phyloP scores from a whole-genome alignment of 1,140 invertebrate genomes.

The Holotrichia oblita region DNA sequence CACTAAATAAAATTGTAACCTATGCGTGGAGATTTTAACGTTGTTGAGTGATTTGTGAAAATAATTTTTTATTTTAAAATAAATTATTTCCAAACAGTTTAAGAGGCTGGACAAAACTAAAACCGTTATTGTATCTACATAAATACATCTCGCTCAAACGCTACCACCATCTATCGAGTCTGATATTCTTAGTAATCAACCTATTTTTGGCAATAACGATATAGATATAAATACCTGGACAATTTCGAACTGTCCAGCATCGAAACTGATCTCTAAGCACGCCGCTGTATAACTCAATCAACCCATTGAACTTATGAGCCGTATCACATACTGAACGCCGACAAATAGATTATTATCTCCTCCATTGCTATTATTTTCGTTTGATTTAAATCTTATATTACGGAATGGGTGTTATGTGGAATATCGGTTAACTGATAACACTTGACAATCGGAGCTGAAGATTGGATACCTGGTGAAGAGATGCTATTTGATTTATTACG shows the following conservation, averaged over 20 bases:
- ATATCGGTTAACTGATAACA: conserved; percentile 49
- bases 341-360: conserved; percentile 51
- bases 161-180: background rate
- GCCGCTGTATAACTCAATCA: conserved; percentile 46
- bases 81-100: too few relatives aligned
- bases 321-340: conserved; percentile 41
- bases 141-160: background rate
- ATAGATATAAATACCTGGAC: conserved; percentile 9
- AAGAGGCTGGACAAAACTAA: too few relatives aligned
- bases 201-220: background rate
- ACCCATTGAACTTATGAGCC: conserved; percentile 17
- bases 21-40: too few relatives aligned
- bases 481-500: conserved; percentile 51
- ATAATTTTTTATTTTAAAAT: too few relatives aligned
- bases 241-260: conserved; percentile 25
- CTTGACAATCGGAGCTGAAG: background rate
- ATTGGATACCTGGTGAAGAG: conserved; percentile 38
- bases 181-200: conserved; percentile 27
- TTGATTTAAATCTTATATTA: conserved; percentile 51
- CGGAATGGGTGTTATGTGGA: conserved; percentile 52
- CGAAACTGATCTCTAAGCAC: conserved; percentile 47
- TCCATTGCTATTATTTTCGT: conserved; percentile 52
- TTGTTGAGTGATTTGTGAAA: too few relatives aligned
- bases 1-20: too few relatives aligned
- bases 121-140: too few relatives aligned